Conservation (phyloP, 2,888 invertebrate species). For the Hydrotaea cyrtoneurina region DNA sequence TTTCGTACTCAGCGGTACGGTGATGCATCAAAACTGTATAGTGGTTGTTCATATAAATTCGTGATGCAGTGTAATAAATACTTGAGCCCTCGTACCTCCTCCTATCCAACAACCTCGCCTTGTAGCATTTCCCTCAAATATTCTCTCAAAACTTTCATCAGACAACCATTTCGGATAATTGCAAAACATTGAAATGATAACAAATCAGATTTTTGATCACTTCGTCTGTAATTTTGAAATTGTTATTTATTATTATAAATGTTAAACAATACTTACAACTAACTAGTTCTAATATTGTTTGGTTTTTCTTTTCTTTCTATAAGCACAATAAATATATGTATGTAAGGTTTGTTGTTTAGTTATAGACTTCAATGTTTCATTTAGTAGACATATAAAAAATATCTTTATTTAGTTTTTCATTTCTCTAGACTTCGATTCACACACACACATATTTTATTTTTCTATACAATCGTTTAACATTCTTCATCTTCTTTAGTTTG, state of each 20-base stretch:
- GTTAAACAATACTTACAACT: conserved; percentile 20
- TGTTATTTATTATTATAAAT: conserved; percentile 4
- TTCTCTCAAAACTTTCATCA: too few relatives aligned
- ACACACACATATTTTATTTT: not conserved
- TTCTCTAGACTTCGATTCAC: not conserved
- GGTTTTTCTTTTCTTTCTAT: not conserved
- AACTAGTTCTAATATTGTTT: conserved; percentile 5
- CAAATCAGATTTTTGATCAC: not conserved
- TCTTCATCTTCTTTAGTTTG: conserved; percentile 1
- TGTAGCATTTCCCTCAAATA: too few relatives aligned
- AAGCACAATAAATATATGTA: conserved; percentile 16
- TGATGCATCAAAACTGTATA: too few relatives aligned
- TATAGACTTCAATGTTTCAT: conserved; percentile 20
- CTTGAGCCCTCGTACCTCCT: too few relatives aligned
- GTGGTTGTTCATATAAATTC: too few relatives aligned
- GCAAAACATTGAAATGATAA: not conserved
- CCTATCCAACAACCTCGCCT: too few relatives aligned
- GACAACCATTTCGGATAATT: too few relatives aligned
- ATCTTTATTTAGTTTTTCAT: conserved; percentile 19
- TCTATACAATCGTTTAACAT: conserved; percentile 38
- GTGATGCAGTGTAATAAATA: too few relatives aligned
- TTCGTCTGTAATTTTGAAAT: not conserved
- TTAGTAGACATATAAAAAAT: conserved; percentile 37
- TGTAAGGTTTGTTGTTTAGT: not conserved
- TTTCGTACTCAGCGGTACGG: too few relatives aligned